Base-by-base conservation (phyloP, 2,888 invertebrate species). In the Parnassius smintheus region DNA sequence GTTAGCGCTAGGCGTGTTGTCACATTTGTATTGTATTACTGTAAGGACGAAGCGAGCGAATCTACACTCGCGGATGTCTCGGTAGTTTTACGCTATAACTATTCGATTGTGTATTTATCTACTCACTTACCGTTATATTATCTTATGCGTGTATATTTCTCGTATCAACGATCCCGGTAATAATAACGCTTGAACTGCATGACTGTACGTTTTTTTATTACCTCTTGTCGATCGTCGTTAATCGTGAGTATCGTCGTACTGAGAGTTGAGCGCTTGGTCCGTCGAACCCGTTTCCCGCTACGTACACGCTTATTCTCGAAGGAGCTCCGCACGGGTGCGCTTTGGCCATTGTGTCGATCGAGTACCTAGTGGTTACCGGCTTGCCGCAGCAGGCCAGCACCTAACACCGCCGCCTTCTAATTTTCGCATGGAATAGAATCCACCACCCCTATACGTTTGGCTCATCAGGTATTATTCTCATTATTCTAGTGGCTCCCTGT, bases 111-210 rank as follows among this genome's bases (percentile, higher is more conserved):
- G 83, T 90, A 87, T 85, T 81, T 83, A 86, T 85, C 81, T 83
- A 86, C 81, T 88, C 88, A 87, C 86, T 86, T 85, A 84, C 82
- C 86, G 87, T 88, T 86, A 85, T 86, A 85, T 86, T 83, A 85
- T 86, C 86, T 84, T 88, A 87, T 89, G 90, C 90, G 91, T 91
- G 91, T 91, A 90, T 89, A 90, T 91, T 90, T 91, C 90, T 91
- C 91, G 87, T 90, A 86, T 85, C 88, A 88, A 64, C 64, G 92
- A 94, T 94, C 95, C 95, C 95, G 95, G 95, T 95, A 95, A 95
- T 95, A 95, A 95, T 95, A 95, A 95, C 95, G 95, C 95, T 95
- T 95, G 94, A 94, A 83, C 94, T 95, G 95, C 95, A 95, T 95
- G 95, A 94, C 94, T 95, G 95, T 95, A 95, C 95, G 95, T 95